Evolutionary conservation across 2,888 invertebrate genomes (phyloP), one percentile per base, ranked within the genome.

Genomic region (Sinelater perroti): DNA sequence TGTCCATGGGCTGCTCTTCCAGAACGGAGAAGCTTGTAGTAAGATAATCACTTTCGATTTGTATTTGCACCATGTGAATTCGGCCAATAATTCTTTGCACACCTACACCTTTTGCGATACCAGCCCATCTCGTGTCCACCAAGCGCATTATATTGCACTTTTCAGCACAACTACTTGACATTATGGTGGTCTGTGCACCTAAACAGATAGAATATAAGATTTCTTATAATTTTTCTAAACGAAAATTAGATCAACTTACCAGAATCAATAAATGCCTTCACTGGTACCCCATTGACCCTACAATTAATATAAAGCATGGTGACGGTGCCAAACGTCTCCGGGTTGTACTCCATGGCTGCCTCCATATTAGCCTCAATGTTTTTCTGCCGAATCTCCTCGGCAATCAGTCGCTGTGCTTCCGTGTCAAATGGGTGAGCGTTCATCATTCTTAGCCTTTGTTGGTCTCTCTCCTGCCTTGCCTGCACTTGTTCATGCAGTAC

Each of bases 351-450:
- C 88, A 98, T 95, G 0, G 98, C 98, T 1, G 95, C 95, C 75
- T 97, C 95, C 97, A 98, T 97, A 73, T 97, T 97, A 0, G 95
- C 93, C 78, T 97, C 95, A 62, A 98, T 95, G 78, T 98, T 98
- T 75, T 96, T 93, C 72, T 91, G 94, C 68, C 91, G 85, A 62
- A 98, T 98, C 80, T 97, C 95, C 75, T 97, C 96, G 2, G 96
- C 97, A 67, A 98, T 97, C 72, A 95, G 84, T 60, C 91, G 84
- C 78, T 98, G 98, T 0, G 96, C 94, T 77, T 96, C 96, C 0
- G 93, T 90, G 78, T 97, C 96, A 75, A 97, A 97, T 0, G 97
- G 97, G 82, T 97, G 93, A 0, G 96, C 94, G 70, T 89, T 90
- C 81, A 97, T 85, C 88, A 97, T 91, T 70, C 92, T 87, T 49